Evolutionary conservation across 2,888 invertebrate species (phyloP).

Genomic region (Lepidocyrtoides sp.): DNA sequence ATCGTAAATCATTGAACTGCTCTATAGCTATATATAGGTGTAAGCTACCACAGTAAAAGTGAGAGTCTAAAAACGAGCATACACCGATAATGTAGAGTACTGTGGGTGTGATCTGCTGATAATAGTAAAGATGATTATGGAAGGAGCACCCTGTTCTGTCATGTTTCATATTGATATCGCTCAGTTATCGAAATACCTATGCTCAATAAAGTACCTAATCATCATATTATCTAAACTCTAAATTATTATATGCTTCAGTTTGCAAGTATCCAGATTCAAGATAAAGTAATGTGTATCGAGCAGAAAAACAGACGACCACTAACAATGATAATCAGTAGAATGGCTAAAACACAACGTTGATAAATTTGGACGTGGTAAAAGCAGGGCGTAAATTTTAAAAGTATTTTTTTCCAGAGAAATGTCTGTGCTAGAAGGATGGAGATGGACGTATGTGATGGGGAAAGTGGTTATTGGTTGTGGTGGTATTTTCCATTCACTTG

Average conservation of each 20-base stretch:
- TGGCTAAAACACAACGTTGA: neutral
- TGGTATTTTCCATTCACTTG: constrained; percentile 11
- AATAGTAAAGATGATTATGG: neutral
- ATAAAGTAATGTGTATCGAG: neutral
- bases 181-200: constrained; percentile 11
- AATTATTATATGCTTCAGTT: no score
- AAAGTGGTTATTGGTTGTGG: neutral
- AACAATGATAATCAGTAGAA: no score
- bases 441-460: neutral
- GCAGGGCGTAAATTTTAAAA: no score
- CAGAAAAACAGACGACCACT: no score
- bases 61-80: no score
- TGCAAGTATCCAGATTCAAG: no score
- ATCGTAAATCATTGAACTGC: constrained; percentile 52
- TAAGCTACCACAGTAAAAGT: no score
- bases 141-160: neutral
- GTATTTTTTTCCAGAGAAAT: neutral
- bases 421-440: neutral
- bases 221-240: neutral
- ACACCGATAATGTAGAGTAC: no score
- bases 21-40: no score
- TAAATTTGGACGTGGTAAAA: constrained; percentile 15
- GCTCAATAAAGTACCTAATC: neutral
- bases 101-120: neutral
- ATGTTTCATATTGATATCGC: constrained; percentile 1